Base-by-base conservation (phyloP, 2,113 vertebrate genomes). In the Melanerpes formicivorus region DNA sequence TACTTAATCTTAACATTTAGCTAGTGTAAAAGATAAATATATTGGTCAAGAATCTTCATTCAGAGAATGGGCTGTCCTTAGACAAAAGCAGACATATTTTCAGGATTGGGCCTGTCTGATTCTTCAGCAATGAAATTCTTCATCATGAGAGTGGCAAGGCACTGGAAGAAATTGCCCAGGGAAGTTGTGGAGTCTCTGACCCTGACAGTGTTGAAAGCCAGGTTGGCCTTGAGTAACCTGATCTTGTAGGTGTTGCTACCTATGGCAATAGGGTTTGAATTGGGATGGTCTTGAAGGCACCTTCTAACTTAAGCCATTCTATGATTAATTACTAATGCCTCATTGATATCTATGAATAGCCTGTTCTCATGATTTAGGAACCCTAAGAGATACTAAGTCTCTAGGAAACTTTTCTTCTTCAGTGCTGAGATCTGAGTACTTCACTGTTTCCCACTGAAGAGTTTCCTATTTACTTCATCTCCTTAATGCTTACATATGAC, bases 261-360 rank as follows among this genome's bases (percentile, higher is more conserved):
- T 52, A 22, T 52, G 50, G 50, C 50, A 52, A 22, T 52, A 11
- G 50, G 21, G 22, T 12, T 52, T 12, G 50, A 52, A 52, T 5
- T 23, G 22, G 11, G 50, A 52, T 52, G 12, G 22, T 52, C 22
- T 52, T 52, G 22, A 52, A 52, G 50, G 50, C 22, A 11, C 22
- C 50, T 23, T 23, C 21, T 22, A 52, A 52, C 50, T 52, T 22
- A 50, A 50, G 21, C 48, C 48, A 50, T 50, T 52, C 22, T 90
- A 69, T 89, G 52, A 70, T 89, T 87, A 80, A 85, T 93, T 89
- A 67, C 37, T 83, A 89, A 80, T 80, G 58, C 52, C 34, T 91
- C 52, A 46, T 30, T 91, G 82, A 74, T 84, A 55, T 74, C 18
- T 87, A 25, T 64, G 42, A 85, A 48, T 80, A 77, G 48, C 42